These are phyloP conservation scores for Lophotis ruficrista DNA, from an alignment of 2,113 vertebrate genomes.

Conservation along the genomic window DNA sequence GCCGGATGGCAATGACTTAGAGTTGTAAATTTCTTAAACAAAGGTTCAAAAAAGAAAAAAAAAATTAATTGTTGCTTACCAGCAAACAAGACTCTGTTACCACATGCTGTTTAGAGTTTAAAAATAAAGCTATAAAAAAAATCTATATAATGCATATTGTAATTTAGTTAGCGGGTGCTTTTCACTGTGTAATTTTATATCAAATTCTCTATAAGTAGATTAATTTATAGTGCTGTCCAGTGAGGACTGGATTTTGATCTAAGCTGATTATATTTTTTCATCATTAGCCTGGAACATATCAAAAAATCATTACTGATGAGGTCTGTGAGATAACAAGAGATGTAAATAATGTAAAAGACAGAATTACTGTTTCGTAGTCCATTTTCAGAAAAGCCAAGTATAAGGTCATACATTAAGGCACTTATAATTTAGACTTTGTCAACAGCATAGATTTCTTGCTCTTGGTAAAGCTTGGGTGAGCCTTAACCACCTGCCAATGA, in stretches of 20 bases:
- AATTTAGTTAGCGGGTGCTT: not conserved
- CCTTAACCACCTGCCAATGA: not conserved
- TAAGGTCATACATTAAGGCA: not conserved
- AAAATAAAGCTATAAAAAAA: not conserved
- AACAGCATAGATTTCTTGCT: not conserved
- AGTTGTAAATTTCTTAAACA: slow-evolving; percentile 4
- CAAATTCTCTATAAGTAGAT: not conserved
- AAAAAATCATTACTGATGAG: not conserved
- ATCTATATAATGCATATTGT: not conserved
- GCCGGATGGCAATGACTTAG: not conserved
- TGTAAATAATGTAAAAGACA: not conserved
- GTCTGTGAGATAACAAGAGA: not conserved
- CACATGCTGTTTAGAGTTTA: not conserved
- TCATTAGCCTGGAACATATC: not conserved
- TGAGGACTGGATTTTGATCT: not conserved
- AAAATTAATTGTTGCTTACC: not conserved
- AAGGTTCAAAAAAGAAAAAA: not conserved
- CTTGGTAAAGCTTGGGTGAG: not conserved
- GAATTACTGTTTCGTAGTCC: not conserved
- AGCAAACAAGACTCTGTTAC: not conserved
- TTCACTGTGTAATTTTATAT: not conserved
- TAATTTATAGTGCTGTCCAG: not conserved
- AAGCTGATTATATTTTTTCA: not conserved
- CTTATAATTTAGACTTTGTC: not conserved
- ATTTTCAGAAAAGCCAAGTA: not conserved